phyloP scores from a whole-genome alignment of 2,113 vertebrate species.

The Philantomba maxwellii region DNA sequence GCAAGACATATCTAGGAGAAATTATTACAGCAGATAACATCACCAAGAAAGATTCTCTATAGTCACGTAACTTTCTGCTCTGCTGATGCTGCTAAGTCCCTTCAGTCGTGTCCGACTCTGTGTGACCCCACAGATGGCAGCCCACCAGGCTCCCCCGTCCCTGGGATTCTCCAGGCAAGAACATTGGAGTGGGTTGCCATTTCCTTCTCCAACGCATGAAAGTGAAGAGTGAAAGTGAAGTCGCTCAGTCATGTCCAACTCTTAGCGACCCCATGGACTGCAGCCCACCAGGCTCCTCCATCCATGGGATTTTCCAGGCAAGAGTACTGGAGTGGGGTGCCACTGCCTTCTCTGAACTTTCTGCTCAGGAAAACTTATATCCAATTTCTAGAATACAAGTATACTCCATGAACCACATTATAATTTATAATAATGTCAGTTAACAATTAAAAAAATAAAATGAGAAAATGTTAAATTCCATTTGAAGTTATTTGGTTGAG shows the following conservation, averaged over 20 bases:
- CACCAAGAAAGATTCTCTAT: neutral
- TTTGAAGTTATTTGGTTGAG: conserved; percentile 7
- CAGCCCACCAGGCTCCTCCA: too few species aligned
- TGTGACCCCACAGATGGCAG: neutral
- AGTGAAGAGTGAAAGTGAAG: too few species aligned
- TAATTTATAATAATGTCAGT: neutral
- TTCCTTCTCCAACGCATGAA: too few species aligned
- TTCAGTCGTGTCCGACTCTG: neutral
- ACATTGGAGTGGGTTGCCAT: too few species aligned
- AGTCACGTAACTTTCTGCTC: neutral
- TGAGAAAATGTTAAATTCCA: conserved; percentile 14
- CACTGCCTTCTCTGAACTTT: neutral
- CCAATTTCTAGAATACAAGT: neutral
- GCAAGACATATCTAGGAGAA: conserved; percentile 7
- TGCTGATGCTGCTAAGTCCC: neutral
- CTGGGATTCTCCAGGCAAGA: too few species aligned
- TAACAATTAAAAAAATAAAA: neutral
- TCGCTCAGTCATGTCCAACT: too few species aligned
- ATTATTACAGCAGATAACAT: conserved; percentile 4
- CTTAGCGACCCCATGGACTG: too few species aligned
- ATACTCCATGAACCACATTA: neutral
- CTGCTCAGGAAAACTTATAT: conserved; percentile 18
- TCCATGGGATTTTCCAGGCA: neutral
- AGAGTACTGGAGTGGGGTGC: neutral
- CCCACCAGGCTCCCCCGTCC: too few species aligned